A percentile compares a stretch with the other conserved stretches of the same genome.
Conservation (phyloP, 2,888 invertebrate species). For the Standfussiana lucernea region DNA sequence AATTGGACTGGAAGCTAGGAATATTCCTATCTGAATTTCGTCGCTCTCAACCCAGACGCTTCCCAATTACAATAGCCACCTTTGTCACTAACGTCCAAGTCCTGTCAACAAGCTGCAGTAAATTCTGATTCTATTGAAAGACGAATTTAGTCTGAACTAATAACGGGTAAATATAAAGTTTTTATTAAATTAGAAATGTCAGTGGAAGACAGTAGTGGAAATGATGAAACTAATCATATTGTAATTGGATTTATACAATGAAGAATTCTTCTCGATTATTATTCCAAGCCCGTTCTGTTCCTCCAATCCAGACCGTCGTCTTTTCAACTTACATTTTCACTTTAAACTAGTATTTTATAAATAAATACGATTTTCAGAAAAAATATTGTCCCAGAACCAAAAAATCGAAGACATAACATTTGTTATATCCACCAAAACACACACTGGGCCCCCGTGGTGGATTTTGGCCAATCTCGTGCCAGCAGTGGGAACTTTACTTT, state of each 20-base stretch:
- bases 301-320: background rate
- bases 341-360: background rate
- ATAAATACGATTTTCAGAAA: background rate
- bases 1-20: background rate
- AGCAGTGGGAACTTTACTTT: background rate
- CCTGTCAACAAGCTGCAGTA: background rate
- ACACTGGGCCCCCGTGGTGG: background rate
- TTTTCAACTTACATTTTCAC: background rate
- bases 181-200: background rate
- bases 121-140: background rate
- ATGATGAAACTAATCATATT: background rate
- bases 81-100: slow-evolving; percentile 7
- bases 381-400: background rate
- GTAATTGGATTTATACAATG: background rate
- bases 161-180: background rate
- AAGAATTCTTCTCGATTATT: background rate
- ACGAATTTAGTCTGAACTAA: background rate
- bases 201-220: background rate
- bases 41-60: slow-evolving; percentile 6
- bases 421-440: background rate
- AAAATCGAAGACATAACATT: background rate
- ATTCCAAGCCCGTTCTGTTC: background rate
- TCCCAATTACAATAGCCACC: slow-evolving; percentile 15
- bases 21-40: slow-evolving; percentile 14
- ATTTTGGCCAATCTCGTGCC: background rate